These are phyloP conservation scores for Pipa parva DNA, from an alignment of 2,113 vertebrate genomes.

Conservation along the genomic window DNA sequence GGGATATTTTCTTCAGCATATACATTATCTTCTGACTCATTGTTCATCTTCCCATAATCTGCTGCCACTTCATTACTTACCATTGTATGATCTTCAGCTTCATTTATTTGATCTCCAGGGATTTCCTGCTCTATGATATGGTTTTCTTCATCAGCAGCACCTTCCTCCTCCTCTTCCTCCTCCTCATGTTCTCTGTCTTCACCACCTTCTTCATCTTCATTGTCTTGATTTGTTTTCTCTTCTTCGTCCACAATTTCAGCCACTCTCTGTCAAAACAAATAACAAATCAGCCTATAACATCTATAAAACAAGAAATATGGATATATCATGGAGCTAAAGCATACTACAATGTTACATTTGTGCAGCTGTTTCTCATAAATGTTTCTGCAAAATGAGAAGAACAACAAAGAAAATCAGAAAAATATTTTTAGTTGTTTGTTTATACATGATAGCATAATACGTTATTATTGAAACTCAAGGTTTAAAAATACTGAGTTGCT, in stretches of 20 bases:
- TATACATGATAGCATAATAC: too few species aligned
- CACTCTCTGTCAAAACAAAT: constrained; percentile 20
- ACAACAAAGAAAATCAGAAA: too few species aligned
- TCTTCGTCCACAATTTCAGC: constrained; percentile 38
- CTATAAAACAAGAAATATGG: too few species aligned
- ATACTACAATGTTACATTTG: too few species aligned
- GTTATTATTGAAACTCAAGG: too few species aligned
- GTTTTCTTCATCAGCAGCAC: neutral
- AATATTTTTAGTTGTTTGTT: too few species aligned
- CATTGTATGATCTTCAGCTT: constrained; percentile 16
- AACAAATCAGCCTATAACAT: too few species aligned
- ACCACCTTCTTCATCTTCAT: neutral
- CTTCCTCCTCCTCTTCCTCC: neutral
- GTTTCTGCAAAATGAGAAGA: too few species aligned
- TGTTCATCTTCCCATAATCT: constrained; percentile 34
- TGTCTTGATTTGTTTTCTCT: constrained; percentile 1
- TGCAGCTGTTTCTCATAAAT: too few species aligned
- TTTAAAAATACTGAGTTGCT: too few species aligned
- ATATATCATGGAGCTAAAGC: too few species aligned
- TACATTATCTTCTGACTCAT: constrained; percentile 29
- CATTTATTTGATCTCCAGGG: constrained; percentile 43
- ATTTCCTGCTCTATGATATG: neutral
- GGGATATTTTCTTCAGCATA: constrained; percentile 36
- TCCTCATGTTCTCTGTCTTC: neutral
- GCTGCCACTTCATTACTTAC: constrained; percentile 20